These are phyloP conservation scores for Drosophila burlai DNA, from an alignment of 1,140 invertebrate species.

Conservation along the genomic window DNA sequence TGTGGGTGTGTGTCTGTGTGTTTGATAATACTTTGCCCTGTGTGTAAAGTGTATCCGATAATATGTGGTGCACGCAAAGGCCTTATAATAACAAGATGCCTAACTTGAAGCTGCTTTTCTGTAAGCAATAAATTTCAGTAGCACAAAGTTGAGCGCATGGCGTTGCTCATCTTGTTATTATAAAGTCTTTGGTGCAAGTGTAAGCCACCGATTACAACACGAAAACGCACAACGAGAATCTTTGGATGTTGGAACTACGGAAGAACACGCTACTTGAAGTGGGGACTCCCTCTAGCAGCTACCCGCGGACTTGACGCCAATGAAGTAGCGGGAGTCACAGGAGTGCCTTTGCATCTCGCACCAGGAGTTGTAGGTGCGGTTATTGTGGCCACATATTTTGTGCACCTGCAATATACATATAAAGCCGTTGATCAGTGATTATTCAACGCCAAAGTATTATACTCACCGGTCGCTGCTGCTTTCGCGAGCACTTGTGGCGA, in stretches of 20 bases:
- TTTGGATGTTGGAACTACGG: conserved; percentile 73
- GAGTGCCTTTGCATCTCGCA: conserved; percentile 94
- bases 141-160: too few relatives aligned
- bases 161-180: neutral
- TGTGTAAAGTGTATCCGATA: conserved; percentile 52
- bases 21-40: conserved; percentile 67
- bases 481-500: conserved; percentile 85
- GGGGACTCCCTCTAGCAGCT: conserved; percentile 63
- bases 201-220: conserved; percentile 50
- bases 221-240: conserved; percentile 75
- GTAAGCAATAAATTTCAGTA: too few relatives aligned
- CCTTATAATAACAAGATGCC: neutral
- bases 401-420: conserved; percentile 40
- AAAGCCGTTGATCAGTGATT: conserved; percentile 10
- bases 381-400: conserved; percentile 92
- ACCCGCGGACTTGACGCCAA: conserved; percentile 91
- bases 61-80: conserved; percentile 34
- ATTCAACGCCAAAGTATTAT: neutral
- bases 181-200: conserved; percentile 16
- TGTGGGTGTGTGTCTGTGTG: conserved; percentile 28
- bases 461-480: conserved; percentile 71
- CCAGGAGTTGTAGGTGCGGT: conserved; percentile 93
- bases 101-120: neutral
- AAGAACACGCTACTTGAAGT: conserved; percentile 41
- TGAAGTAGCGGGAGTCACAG: conserved; percentile 91